phyloP scores from a whole-genome alignment of 2,113 vertebrate genomes.

The Tetraodon nigroviridis region DNA sequence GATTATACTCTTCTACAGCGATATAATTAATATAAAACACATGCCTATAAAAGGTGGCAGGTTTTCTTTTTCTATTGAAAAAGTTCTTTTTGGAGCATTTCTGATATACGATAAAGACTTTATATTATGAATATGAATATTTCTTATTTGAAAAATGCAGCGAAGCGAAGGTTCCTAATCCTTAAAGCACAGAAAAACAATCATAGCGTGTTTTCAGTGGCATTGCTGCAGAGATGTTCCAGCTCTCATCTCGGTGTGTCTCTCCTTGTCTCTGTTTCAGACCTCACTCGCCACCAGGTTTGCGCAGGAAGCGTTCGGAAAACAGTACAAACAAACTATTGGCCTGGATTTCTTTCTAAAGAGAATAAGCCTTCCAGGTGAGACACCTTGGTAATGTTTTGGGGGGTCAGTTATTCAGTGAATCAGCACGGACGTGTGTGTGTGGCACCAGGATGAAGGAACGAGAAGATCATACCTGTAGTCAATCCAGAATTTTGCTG shows the following conservation, averaged over 20 bases:
- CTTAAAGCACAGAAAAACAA: slow-evolving; percentile 18
- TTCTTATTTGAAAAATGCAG: slow-evolving; percentile 5
- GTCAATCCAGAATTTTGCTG: too few species aligned
- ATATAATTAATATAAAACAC: slow-evolving; percentile 33
- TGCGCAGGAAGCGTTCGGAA: slow-evolving; percentile 98
- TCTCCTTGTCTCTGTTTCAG: slow-evolving; percentile 75
- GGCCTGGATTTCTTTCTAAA: slow-evolving; percentile 99
- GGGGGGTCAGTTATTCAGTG: slow-evolving; percentile 30
- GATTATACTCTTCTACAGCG: slow-evolving; percentile 26
- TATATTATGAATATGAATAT: not conserved
- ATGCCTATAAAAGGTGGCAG: slow-evolving; percentile 30
- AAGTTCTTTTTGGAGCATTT: slow-evolving; percentile 40
- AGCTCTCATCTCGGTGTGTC: slow-evolving; percentile 31
- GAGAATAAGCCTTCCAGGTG: slow-evolving; percentile 97
- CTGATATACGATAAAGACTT: slow-evolving; percentile 6
- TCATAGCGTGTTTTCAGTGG: slow-evolving; percentile 11
- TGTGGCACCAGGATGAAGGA: not conserved
- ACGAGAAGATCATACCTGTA: not conserved
- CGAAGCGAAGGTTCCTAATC: slow-evolving; percentile 4
- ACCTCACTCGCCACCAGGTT: slow-evolving; percentile 94
- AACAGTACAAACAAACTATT: slow-evolving; percentile 98
- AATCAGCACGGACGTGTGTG: slow-evolving; percentile 8
- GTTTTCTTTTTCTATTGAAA: slow-evolving; percentile 28
- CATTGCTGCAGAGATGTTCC: slow-evolving; percentile 13
- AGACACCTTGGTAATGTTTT: slow-evolving; percentile 66